These are phyloP conservation scores for Calonectris borealis DNA, from an alignment of 2,113 vertebrate species.

Conservation along the genomic window DNA sequence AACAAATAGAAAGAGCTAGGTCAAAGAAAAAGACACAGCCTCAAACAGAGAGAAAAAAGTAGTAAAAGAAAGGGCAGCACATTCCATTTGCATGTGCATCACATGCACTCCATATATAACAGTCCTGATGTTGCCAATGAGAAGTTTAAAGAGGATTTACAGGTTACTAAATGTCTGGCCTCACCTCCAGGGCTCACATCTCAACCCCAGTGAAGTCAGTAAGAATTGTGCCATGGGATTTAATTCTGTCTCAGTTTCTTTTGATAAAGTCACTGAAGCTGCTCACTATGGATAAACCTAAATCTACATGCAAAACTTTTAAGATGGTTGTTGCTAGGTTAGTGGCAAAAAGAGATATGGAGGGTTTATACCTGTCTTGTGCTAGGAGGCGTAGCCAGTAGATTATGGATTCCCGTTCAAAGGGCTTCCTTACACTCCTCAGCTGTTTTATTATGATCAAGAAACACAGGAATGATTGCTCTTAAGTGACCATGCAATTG, in stretches of 20 bases:
- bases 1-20: background rate
- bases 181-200: background rate
- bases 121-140: background rate
- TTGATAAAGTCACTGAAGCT: background rate
- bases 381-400: background rate
- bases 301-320: background rate
- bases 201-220: background rate
- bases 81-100: background rate
- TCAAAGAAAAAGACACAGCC: background rate
- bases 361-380: background rate
- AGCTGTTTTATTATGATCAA: background rate
- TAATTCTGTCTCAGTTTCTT: background rate
- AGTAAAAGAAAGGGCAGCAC: background rate
- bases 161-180: background rate
- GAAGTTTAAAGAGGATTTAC: slow-evolving; percentile 4
- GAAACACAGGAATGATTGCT: background rate
- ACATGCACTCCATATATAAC: background rate
- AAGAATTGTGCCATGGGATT: background rate
- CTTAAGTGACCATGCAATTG: background rate
- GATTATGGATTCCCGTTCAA: background rate
- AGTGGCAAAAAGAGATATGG: background rate
- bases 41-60: background rate
- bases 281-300: background rate
- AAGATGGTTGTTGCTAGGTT: background rate
- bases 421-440: background rate